Evolutionary conservation across 2,797 vertebrate species (phyloP).

Genomic region (Basileuterus tristriatus): DNA sequence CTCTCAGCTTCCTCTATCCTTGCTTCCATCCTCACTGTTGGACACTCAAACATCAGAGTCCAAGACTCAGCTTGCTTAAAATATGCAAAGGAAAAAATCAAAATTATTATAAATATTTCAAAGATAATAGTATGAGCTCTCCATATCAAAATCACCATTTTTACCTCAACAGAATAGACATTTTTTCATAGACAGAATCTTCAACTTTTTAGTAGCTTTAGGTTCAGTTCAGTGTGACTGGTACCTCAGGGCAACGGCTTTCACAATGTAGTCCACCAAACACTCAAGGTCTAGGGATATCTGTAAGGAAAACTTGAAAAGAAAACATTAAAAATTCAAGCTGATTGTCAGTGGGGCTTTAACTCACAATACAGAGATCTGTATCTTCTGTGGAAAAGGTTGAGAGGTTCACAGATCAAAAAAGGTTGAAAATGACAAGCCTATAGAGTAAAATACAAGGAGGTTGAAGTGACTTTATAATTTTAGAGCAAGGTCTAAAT

Average conservation of each 20-base stretch:
- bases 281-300: neutral
- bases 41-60: neutral
- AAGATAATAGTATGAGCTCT: neutral
- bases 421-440: neutral
- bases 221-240: neutral
- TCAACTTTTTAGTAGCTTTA: neutral
- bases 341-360: constrained; percentile 13
- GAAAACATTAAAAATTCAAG: constrained; percentile 29
- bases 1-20: neutral
- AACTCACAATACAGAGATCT: neutral
- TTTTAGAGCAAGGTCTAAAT: neutral
- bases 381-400: neutral
- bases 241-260: neutral
- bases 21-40: neutral
- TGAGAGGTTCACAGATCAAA: constrained; percentile 5
- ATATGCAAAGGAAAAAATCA: neutral
- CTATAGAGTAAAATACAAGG: neutral
- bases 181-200: neutral
- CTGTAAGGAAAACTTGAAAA: neutral
- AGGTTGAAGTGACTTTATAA: neutral
- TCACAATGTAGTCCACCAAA: neutral
- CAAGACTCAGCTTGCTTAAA: neutral
- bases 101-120: neutral
- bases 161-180: neutral
- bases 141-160: neutral